Percentiles rank a stretch among this genome's conserved stretches.
Evolutionary conservation across 2,888 invertebrate genomes (phyloP).

Genomic region (Ormyrus rosae): DNA sequence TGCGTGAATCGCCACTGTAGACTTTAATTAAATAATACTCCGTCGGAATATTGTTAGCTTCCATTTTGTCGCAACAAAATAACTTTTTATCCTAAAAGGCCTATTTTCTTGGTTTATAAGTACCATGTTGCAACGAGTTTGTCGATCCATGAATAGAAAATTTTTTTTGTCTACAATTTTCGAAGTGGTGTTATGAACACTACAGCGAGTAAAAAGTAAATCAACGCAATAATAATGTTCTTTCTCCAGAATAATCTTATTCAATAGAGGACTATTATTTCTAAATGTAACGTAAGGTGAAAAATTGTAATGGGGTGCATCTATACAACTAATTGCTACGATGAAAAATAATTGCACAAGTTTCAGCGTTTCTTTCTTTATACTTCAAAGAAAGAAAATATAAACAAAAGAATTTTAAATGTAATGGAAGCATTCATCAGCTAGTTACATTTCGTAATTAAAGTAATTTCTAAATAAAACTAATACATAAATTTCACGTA

Average conservation of each 20-base stretch:
- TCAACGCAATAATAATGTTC: slow-evolving; percentile 2
- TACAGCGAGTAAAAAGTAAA: slow-evolving; percentile 46
- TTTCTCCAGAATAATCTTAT: slow-evolving; percentile 21
- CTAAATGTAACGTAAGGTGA: slow-evolving; percentile 35
- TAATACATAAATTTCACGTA: slow-evolving; percentile 21
- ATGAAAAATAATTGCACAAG: slow-evolving; percentile 59
- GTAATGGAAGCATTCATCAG: slow-evolving; percentile 47
- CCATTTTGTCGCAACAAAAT: slow-evolving; percentile 3
- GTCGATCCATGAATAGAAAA: slow-evolving; percentile 22
- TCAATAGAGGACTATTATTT: slow-evolving; percentile 19
- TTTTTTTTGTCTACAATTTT: slow-evolving; percentile 4
- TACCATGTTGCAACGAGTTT: slow-evolving; percentile 12
- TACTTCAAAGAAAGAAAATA: slow-evolving; percentile 35
- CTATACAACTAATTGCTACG: slow-evolving; percentile 44
- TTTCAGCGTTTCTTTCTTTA: slow-evolving; percentile 31
- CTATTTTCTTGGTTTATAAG: slow-evolving; percentile 26
- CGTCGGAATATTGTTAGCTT: slow-evolving; percentile 13
- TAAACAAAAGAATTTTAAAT: slow-evolving; percentile 48
- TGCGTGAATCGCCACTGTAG: slow-evolving; percentile 24
- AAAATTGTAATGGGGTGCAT: slow-evolving; percentile 25
- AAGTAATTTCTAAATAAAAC: slow-evolving; percentile 39
- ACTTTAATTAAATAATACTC: slow-evolving; percentile 27
- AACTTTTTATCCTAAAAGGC: slow-evolving; percentile 45
- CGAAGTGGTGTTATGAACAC: slow-evolving; percentile 41
- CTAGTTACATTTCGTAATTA: slow-evolving; percentile 34